phyloP scores from a whole-genome alignment of 2,888 invertebrate genomes.

The Xestia xanthographa region DNA sequence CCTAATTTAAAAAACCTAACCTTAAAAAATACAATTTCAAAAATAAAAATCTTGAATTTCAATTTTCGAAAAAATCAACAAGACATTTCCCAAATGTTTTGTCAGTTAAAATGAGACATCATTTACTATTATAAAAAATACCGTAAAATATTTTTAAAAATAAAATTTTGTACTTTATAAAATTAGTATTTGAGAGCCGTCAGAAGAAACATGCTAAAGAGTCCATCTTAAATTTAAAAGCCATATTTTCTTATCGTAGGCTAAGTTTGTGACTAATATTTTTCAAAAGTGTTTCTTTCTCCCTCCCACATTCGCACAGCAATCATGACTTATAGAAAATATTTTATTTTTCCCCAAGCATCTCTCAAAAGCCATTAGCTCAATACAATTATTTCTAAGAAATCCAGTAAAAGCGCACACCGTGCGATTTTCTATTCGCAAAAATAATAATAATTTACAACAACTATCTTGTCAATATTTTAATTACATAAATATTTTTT shows the following conservation, averaged over 20 bases:
- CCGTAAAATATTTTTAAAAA: conserved; percentile 27
- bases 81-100: conserved; percentile 35
- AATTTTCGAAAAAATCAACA: conserved; percentile 34
- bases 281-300: conserved; percentile 46
- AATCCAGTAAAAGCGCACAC: conserved; percentile 48
- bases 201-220: conserved; percentile 63
- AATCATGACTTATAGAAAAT: conserved; percentile 57
- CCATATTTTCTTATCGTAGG: conserved; percentile 44
- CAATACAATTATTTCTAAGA: conserved; percentile 56
- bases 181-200: conserved; percentile 61
- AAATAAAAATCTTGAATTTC: conserved; percentile 41
- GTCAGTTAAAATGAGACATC: conserved; percentile 37
- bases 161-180: conserved; percentile 60
- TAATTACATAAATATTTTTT: conserved; percentile 53
- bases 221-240: conserved; percentile 60
- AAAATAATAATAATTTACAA: conserved; percentile 55
- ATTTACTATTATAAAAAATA: conserved; percentile 39
- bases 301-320: conserved; percentile 35
- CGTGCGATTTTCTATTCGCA: conserved; percentile 22
- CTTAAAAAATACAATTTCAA: conserved; percentile 49
- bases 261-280: conserved; percentile 66
- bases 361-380: conserved; percentile 63
- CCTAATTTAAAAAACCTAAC: conserved; percentile 54
- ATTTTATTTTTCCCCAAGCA: conserved; percentile 53
- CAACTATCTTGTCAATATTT: conserved; percentile 58